Percentiles rank a stretch among this genome's conserved stretches.
phyloP scores from a whole-genome alignment of 2,888 invertebrate genomes.

The Epinotia demarniana region DNA sequence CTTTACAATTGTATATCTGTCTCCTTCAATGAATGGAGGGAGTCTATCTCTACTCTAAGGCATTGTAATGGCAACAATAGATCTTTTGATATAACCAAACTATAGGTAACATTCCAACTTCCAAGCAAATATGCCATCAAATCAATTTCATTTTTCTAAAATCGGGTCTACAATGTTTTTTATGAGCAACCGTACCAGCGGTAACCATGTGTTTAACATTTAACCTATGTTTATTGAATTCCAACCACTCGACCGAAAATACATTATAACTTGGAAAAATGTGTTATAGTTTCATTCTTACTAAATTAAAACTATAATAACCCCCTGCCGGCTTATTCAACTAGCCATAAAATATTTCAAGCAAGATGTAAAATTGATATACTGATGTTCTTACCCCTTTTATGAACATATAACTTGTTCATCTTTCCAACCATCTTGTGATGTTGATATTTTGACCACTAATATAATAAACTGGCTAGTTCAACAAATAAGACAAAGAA shows the following conservation, averaged over 20 bases:
- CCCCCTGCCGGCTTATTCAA: neutral
- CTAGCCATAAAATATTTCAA: neutral
- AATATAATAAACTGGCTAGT: slow-evolving; percentile 5
- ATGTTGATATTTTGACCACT: neutral
- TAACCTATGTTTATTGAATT: neutral
- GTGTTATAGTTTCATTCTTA: neutral
- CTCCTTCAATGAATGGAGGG: neutral
- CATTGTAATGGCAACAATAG: slow-evolving; percentile 23
- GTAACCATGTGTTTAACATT: slow-evolving; percentile 7
- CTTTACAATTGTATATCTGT: neutral
- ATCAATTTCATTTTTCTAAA: neutral
- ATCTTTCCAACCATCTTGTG: slow-evolving; percentile 75
- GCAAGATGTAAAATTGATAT: neutral
- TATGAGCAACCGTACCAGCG: neutral
- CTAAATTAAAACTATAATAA: neutral
- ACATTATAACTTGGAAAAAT: neutral
- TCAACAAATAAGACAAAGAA: slow-evolving; percentile 1
- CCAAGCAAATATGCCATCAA: neutral
- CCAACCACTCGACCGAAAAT: neutral
- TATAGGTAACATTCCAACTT: slow-evolving; percentile 1
- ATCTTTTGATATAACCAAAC: slow-evolving; percentile 6
- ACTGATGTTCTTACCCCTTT: slow-evolving; percentile 71
- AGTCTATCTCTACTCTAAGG: neutral
- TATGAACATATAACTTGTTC: slow-evolving; percentile 78
- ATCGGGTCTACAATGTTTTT: neutral